These are phyloP conservation scores for Craseonycteris thonglongyai DNA, from an alignment of 2,113 vertebrate genomes.

Conservation along the genomic window DNA sequence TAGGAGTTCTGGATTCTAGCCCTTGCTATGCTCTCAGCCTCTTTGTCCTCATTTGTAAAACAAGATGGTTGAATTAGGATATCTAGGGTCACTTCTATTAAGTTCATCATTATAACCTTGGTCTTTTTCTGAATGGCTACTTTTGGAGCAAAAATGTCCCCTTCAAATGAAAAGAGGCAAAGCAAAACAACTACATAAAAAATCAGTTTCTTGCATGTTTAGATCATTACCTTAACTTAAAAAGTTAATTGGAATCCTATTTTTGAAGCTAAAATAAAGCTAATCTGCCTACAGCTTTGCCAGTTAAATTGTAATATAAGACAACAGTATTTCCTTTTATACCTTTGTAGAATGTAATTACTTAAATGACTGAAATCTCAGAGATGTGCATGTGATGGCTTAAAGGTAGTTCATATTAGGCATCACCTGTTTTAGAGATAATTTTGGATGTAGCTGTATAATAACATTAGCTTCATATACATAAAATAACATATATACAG, in stretches of 20 bases:
- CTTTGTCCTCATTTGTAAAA: not conserved
- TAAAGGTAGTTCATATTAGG: constrained; percentile 26
- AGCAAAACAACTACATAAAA: not conserved
- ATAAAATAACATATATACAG: not conserved
- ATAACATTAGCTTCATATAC: not conserved
- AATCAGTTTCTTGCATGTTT: not conserved
- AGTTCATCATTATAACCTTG: not conserved
- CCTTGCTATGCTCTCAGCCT: not conserved
- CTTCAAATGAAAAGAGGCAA: constrained; percentile 30
- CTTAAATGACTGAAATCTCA: not conserved
- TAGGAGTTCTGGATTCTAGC: constrained; percentile 6
- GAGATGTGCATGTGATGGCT: not conserved
- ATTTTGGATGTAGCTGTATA: not conserved
- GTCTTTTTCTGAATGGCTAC: constrained; percentile 1
- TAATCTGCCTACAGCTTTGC: not conserved
- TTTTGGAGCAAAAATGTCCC: not conserved
- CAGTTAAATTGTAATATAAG: not conserved
- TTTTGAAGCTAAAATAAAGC: constrained; percentile 27
- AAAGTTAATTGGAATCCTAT: not conserved
- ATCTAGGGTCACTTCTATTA: not conserved
- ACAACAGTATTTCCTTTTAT: not conserved
- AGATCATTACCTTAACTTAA: constrained; percentile 21
- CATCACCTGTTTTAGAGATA: not conserved
- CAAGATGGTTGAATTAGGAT: constrained; percentile 30
- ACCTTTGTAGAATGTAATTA: not conserved